Conservation (phyloP, 2,113 vertebrate genomes). For the Clarias macrocephalus region DNA sequence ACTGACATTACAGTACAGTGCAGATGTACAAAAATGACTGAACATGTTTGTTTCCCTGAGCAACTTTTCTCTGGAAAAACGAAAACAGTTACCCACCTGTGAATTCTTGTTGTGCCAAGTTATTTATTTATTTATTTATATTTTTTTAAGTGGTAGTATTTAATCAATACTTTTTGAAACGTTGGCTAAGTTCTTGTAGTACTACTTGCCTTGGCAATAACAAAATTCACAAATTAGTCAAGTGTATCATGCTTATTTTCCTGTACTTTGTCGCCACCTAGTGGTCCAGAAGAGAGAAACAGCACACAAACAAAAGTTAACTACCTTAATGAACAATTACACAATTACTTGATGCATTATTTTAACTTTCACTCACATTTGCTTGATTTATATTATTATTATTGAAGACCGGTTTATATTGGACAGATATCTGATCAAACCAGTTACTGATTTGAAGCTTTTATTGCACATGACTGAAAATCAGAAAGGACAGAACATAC, state of each 20-base stretch:
- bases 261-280: conserved; percentile 9
- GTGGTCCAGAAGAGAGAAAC: neutral
- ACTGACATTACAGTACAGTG: neutral
- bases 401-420: neutral
- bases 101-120: neutral
- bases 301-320: neutral
- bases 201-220: neutral
- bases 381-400: neutral
- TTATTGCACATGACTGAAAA: conserved; percentile 9
- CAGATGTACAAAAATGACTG: neutral
- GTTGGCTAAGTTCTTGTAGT: neutral
- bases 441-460: neutral
- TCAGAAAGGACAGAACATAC: conserved; percentile 7
- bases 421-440: neutral
- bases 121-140: neutral
- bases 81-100: neutral
- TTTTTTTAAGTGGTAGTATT: neutral
- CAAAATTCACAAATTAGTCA: neutral
- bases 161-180: neutral
- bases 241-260: neutral
- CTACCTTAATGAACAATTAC: neutral
- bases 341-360: neutral
- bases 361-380: neutral
- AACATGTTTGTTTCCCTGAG: neutral
- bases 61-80: conserved; percentile 3